These are phyloP conservation scores for Rhineura floridana DNA, from an alignment of 2,113 vertebrate genomes.

Conservation along the genomic window DNA sequence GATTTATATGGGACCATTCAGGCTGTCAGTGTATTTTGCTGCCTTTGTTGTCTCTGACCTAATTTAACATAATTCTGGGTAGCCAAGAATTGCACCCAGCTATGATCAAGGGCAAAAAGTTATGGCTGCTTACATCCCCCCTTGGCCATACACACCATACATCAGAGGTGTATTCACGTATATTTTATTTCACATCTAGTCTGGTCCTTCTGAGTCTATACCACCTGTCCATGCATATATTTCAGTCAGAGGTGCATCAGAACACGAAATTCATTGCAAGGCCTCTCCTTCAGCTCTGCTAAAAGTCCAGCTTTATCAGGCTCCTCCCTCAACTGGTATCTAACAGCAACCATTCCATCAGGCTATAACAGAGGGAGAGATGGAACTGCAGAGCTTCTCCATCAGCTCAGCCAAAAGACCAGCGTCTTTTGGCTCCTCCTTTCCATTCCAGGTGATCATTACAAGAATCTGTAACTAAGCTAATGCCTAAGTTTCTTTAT, in stretches of 20 bases:
- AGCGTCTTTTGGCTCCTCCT: too few species aligned
- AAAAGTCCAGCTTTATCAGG: too few species aligned
- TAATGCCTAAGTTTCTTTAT: too few species aligned
- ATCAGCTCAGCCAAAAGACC: too few species aligned
- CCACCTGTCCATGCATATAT: not conserved
- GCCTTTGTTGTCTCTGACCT: not conserved
- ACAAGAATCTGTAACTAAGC: too few species aligned
- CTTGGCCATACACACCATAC: too few species aligned
- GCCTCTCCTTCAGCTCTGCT: too few species aligned
- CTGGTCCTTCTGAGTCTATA: not conserved
- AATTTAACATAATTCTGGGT: not conserved
- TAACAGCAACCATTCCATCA: too few species aligned
- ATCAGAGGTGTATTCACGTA: not conserved
- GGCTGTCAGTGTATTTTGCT: not conserved
- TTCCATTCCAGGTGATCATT: too few species aligned
- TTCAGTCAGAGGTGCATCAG: not conserved
- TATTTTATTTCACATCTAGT: not conserved
- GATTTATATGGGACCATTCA: not conserved
- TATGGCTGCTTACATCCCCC: not conserved
- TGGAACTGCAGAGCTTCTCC: too few species aligned
- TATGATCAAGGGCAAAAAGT: not conserved
- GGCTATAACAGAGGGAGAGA: too few species aligned
- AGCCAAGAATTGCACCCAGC: not conserved
- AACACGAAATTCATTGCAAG: not conserved
- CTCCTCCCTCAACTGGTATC: too few species aligned